Evolutionary conservation across 1,140 invertebrate genomes (phyloP).

Genomic region (Onthophagus taurus): DNA sequence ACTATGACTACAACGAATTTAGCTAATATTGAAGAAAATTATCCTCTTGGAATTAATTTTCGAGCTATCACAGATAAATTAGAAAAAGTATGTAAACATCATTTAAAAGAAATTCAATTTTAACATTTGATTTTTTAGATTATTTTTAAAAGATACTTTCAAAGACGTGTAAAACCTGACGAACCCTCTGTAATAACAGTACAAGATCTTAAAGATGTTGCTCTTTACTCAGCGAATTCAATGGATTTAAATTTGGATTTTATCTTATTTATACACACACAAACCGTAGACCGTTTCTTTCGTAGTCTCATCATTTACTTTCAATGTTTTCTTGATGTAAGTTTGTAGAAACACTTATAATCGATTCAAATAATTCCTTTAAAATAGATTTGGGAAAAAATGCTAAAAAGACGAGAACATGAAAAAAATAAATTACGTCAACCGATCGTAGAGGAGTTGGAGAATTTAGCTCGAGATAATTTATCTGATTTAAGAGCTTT

Average conservation of each 20-base stretch:
- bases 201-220: constrained; percentile 57
- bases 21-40: too few relatives aligned
- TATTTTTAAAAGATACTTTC: constrained; percentile 45
- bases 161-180: constrained; percentile 43
- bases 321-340: constrained; percentile 49
- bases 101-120: neutral
- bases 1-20: too few relatives aligned
- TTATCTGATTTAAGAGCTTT: constrained; percentile 47
- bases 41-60: constrained; percentile 17
- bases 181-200: constrained; percentile 47
- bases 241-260: constrained; percentile 45
- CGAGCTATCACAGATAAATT: constrained; percentile 12
- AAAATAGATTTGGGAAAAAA: constrained; percentile 45
- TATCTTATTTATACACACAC: constrained; percentile 48
- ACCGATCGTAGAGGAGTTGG: constrained; percentile 43
- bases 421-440: constrained; percentile 46
- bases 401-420: constrained; percentile 43
- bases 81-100: constrained; percentile 12
- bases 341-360: neutral
- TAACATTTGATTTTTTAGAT: constrained; percentile 44
- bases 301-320: constrained; percentile 51
- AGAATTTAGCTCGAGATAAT: constrained; percentile 45
- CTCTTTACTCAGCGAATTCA: constrained; percentile 45
- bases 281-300: constrained; percentile 49
- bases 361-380: neutral